phyloP scores from a whole-genome alignment of 2,888 invertebrate genomes.

The Endomychus coccineus region DNA sequence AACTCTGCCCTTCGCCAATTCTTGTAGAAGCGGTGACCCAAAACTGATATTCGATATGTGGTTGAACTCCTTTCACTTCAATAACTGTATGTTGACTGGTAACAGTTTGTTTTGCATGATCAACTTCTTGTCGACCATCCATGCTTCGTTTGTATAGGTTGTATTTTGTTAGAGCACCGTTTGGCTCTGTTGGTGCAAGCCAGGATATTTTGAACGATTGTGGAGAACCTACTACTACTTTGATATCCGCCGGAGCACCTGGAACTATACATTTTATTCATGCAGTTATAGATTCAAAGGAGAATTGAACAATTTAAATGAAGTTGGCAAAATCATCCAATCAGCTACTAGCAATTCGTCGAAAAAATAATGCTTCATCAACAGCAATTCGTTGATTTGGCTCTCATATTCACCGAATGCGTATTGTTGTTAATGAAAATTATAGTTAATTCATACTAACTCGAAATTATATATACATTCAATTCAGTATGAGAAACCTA shows the following conservation, averaged over 20 bases:
- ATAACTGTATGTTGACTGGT: constrained; percentile 57
- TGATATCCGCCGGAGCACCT: constrained; percentile 70
- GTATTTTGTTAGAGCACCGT: constrained; percentile 71
- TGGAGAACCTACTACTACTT: constrained; percentile 67
- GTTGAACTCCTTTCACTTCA: constrained; percentile 60
- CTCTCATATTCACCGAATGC: no score
- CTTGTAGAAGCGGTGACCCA: constrained; percentile 72
- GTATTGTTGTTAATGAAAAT: no score
- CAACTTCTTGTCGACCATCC: constrained; percentile 60
- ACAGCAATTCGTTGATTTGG: no score
- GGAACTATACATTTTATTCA: no score
- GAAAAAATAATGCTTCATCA: no score
- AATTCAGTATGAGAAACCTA: no score
- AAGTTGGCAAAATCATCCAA: no score
- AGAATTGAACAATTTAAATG: no score
- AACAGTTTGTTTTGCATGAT: constrained; percentile 59
- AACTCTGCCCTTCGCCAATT: constrained; percentile 70
- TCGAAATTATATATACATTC: no score
- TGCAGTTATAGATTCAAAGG: no score
- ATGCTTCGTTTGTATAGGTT: constrained; percentile 62
- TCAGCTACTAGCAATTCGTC: no score
- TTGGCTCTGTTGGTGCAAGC: constrained; percentile 66
- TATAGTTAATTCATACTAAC: no score
- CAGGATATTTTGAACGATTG: constrained; percentile 71
- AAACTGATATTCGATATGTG: constrained; percentile 67